Evolutionary conservation across 53 echinoderm and acorn worm species (phyloP).

Genomic region (Echinarachnius parma): DNA sequence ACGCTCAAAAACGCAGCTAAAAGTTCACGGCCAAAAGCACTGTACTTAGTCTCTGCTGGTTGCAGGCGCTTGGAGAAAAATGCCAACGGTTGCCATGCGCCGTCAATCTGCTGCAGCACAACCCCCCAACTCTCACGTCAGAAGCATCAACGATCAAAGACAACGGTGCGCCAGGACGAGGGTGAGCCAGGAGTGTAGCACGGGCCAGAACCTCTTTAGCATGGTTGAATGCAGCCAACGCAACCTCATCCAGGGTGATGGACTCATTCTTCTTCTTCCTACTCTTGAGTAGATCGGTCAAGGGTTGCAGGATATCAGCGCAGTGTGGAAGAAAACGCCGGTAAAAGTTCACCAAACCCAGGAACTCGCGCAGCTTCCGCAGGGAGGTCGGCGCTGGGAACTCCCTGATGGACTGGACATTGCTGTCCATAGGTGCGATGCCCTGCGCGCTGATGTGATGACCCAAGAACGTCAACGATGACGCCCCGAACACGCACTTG

Average conservation of each 20-base stretch:
- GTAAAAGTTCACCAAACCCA: slow-evolving; percentile 46
- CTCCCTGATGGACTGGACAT: slow-evolving; percentile 43
- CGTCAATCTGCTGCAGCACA: slow-evolving; percentile 36
- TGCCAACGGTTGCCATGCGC: slow-evolving; percentile 49
- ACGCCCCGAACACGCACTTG: slow-evolving; percentile 27
- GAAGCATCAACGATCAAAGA: slow-evolving; percentile 55
- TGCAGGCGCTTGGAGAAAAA: slow-evolving; percentile 41
- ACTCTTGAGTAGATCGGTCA: slow-evolving; percentile 31
- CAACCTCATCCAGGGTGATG: neutral
- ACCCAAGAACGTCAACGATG: slow-evolving; percentile 8
- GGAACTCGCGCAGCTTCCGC: slow-evolving; percentile 28
- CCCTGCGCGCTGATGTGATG: no score
- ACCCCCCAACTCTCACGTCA: slow-evolving; percentile 49
- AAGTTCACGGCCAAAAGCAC: slow-evolving; percentile 46
- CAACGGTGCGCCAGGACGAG: slow-evolving; percentile 23
- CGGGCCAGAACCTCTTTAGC: slow-evolving; percentile 33
- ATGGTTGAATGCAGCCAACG: slow-evolving; percentile 14
- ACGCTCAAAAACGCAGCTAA: slow-evolving; percentile 44
- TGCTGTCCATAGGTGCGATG: slow-evolving; percentile 30
- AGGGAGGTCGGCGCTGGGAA: slow-evolving; percentile 34
- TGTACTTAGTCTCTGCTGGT: slow-evolving; percentile 51
- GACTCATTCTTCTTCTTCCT: neutral
- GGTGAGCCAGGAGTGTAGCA: slow-evolving; percentile 38
- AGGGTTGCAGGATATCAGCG: slow-evolving; percentile 28
- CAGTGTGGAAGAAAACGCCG: slow-evolving; percentile 32